Base-by-base conservation (phyloP, 2,113 vertebrate genomes). In the Xyrauchen texanus region DNA sequence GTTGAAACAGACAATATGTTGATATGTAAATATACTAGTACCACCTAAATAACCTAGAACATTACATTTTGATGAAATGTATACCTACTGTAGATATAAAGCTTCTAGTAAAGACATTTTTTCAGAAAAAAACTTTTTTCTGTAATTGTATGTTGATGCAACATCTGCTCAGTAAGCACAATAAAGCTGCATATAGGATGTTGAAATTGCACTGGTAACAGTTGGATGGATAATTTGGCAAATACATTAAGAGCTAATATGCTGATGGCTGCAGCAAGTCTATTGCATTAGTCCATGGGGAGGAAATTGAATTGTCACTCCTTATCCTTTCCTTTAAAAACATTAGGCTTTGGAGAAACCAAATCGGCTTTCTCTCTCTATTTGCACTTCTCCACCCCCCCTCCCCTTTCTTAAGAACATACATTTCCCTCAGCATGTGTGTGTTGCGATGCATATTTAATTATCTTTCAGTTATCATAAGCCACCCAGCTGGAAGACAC, bases 401-500 rank as follows among this genome's bases (percentile, higher is more conserved):
- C 45, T 34, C 57, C 44, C 16, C 68, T 69, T 81, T 66, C 61
- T 57, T 73, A 72, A 68, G 74, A 71, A 52, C 81, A 52, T 69
- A 52, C 76, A 69, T 79, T 52, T 66, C 76, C 49, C 58, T 82
- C 75, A 81, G 68, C 57, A 16, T 76, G 77, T 76, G 77, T 61
- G 78, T 79, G 81, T 88, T 83, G 85, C 61, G 68, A 76, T 83
- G 81, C 83, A 89, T 90, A 87, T 90, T 89, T 90, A 82, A 88
- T 91, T 87, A 86, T 87, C 86, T 87, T 89, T 89, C 89, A 87
- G 85, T 87, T 87, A 88, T 86, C 82, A 84, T 85, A 86, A 89
- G 82, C 87, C 86, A 89, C 85, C 85, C 87, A 89, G 85, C 87
- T 89, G 89, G 81, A 88, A 86, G 83, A 81, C 84, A 53, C 83